Evolutionary conservation across 2,888 invertebrate genomes (phyloP), one percentile per base, ranked within the genome.

Genomic region (Ochlodes sylvanus): DNA sequence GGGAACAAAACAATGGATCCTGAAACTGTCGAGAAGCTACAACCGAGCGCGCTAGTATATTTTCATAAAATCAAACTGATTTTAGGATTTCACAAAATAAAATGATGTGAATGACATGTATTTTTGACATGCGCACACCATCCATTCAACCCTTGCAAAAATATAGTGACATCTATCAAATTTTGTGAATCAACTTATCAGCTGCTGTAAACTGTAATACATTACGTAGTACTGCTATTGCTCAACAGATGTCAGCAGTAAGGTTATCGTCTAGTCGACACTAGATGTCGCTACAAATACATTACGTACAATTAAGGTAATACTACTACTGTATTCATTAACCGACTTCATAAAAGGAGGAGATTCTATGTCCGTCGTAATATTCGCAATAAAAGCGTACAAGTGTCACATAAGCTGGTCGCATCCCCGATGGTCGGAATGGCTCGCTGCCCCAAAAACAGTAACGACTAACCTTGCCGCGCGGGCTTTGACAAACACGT

Each of bases 51-150:
- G 82, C 82, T 79, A 82, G 77, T 79, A 75, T 84, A 85, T 84
- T 87, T 87, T 82, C 81, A 81, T 87, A 80, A 89, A 86, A 82
- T 89, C 86, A 83, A 84, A 86, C 83, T 82, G 85, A 81, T 88
- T 87, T 86, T 77, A 84, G 79, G 79, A 84, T 85, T 85, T 85
- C 87, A 86, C 88, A 84, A 90, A 91, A 87, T 89, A 88, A 89
- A 91, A 88, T 85, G 88, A 87, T 83, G 82, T 83, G 79, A 79
- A 88, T 91, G 91, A 91, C 90, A 90, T 81, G 80, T 87, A 86
- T 79, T 89, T 89, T 88, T 91, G 92, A 92, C 92, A 92, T 92
- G 92, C 92, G 92, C 89, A 89, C 78, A 81, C 77, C 72, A 69
- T 66, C 72, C 79, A 79, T 81, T 77, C 73, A 68, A 61, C 71